Conservation (phyloP, 1,140 invertebrate genomes). For the Drosophila nigrodunni region DNA sequence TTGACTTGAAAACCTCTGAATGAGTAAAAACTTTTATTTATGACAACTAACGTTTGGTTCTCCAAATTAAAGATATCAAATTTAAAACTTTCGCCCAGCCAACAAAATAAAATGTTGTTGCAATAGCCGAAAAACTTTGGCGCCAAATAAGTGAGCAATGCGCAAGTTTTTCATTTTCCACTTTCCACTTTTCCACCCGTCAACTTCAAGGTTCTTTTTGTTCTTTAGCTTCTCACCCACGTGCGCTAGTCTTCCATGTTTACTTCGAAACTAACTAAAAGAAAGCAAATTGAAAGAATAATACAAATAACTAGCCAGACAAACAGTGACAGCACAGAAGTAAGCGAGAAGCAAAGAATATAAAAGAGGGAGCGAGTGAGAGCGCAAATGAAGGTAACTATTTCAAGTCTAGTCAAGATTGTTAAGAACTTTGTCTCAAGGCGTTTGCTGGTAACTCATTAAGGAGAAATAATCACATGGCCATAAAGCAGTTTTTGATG, state of each 20-base stretch:
- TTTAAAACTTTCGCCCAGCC: conserved; percentile 48
- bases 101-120: conserved; percentile 45
- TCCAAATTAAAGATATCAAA: conserved; percentile 70
- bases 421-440: conserved; percentile 44
- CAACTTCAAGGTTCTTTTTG: conserved; percentile 40
- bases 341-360: conserved; percentile 18
- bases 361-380: conserved; percentile 5
- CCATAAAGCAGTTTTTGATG: conserved; percentile 5
- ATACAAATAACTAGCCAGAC: conserved; percentile 49
- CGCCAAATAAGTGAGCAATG: conserved; percentile 65
- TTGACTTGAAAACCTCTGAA: conserved; percentile 9
- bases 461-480: conserved; percentile 6
- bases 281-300: conserved; percentile 62
- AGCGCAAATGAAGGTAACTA: conserved; percentile 36
- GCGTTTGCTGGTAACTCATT: conserved; percentile 45
- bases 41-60: conserved; percentile 36
- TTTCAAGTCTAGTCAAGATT: conserved; percentile 1
- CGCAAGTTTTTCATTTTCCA: conserved; percentile 19
- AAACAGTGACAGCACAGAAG: neutral
- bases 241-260: conserved; percentile 49
- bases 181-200: neutral
- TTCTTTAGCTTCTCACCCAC: conserved; percentile 9
- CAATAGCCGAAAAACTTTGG: conserved; percentile 67
- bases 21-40: conserved; percentile 52
- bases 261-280: conserved; percentile 62